Percentiles rank a stretch among this genome's conserved stretches.
Conservation (phyloP, 2,113 vertebrate genomes). For the Tautogolabrus adspersus region DNA sequence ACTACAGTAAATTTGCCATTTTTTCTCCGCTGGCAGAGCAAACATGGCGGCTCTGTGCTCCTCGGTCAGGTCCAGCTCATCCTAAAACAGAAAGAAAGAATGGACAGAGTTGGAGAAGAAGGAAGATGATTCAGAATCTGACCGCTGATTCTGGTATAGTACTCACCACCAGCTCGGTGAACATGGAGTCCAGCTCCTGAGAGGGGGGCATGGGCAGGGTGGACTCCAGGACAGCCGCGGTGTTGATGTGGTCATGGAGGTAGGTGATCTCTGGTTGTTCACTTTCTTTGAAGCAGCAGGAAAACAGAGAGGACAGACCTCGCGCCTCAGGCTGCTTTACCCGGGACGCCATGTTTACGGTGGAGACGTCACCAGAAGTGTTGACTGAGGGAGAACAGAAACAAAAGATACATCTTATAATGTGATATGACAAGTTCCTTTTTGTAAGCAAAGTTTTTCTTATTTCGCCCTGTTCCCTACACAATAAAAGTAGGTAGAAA, state of each 20-base stretch:
- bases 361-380: neutral
- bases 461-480: too few species aligned
- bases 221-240: conserved; percentile 87
- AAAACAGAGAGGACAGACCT: conserved; percentile 88
- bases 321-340: conserved; percentile 83
- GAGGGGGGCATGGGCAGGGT: conserved; percentile 86
- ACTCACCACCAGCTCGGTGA: conserved; percentile 93
- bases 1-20: conserved; percentile 97
- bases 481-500: too few species aligned
- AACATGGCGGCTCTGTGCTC: conserved; percentile 96
- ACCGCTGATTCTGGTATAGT: neutral
- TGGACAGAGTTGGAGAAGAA: neutral
- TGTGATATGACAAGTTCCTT: too few species aligned
- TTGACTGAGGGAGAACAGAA: neutral
- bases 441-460: too few species aligned
- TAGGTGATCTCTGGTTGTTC: conserved; percentile 93
- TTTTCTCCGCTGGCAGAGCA: conserved; percentile 92
- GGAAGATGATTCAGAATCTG: neutral
- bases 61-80: conserved; percentile 94
- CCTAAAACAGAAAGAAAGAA: conserved; percentile 74
- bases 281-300: conserved; percentile 90
- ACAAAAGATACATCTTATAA: neutral
- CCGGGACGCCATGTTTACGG: conserved; percentile 86
- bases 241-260: conserved; percentile 87
- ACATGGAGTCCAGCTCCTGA: conserved; percentile 92